Conservation (phyloP, 2,888 invertebrate genomes). For the Xestia c-nigrum region DNA sequence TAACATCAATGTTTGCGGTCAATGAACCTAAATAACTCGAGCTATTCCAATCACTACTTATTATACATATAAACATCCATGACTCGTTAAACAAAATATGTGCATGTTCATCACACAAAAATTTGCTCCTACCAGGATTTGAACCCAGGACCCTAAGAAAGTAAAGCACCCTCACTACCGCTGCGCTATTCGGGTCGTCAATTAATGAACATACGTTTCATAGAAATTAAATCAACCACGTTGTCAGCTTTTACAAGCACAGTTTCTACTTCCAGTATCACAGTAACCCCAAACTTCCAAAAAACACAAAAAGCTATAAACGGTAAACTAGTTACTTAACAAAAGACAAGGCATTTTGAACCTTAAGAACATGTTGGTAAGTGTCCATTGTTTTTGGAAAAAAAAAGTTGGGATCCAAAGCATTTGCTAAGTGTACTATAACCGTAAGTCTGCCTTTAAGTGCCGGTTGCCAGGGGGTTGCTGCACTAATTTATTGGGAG, state of each 20-base stretch:
- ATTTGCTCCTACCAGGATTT: too few species aligned
- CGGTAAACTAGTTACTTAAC: not conserved
- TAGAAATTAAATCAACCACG: not conserved
- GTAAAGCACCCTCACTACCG: too few species aligned
- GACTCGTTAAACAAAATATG: too few species aligned
- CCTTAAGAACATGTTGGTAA: conserved; percentile 28
- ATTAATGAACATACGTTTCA: too few species aligned
- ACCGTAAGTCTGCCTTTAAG: conserved; percentile 72
- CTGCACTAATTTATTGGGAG: conserved; percentile 75
- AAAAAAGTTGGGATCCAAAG: conserved; percentile 25
- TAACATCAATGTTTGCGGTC: too few species aligned
- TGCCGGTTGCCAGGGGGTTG: conserved; percentile 74
- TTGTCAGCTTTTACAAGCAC: too few species aligned
- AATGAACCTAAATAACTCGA: too few species aligned
- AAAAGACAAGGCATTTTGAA: conserved; percentile 18
- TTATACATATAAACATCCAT: too few species aligned
- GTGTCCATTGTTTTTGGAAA: conserved; percentile 23
- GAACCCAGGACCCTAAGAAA: too few species aligned
- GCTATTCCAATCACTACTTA: too few species aligned
- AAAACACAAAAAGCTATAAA: not conserved
- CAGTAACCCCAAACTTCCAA: not conserved
- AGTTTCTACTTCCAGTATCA: not conserved
- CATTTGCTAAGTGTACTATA: conserved; percentile 68
- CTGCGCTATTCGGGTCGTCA: too few species aligned
- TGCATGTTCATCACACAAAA: too few species aligned